Evolutionary conservation across 2,888 invertebrate species (phyloP).

Genomic region (Deilephila elpenor): DNA sequence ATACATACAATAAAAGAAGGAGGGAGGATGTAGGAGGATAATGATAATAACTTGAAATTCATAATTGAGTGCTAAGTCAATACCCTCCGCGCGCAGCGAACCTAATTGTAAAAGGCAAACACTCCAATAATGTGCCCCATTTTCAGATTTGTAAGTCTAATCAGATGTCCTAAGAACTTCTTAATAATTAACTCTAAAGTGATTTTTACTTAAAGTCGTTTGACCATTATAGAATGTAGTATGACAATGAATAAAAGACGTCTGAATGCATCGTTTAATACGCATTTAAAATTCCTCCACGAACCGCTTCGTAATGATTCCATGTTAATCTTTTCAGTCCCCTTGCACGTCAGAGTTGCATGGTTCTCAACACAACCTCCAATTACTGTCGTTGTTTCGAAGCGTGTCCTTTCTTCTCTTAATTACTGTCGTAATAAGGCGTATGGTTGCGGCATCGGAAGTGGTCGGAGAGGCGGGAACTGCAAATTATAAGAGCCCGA

Average conservation of each 20-base stretch:
- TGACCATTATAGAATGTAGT: background rate
- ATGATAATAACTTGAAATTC: no score
- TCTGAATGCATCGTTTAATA: background rate
- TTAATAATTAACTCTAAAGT: no score
- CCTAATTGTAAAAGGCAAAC: no score
- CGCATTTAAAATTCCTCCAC: background rate
- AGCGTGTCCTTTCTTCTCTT: background rate
- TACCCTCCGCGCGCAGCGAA: no score
- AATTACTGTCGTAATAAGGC: background rate
- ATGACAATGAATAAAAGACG: background rate
- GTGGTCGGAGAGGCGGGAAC: background rate
- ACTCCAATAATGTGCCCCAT: no score
- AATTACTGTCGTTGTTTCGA: background rate
- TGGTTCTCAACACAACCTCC: background rate
- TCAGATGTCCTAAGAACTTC: no score
- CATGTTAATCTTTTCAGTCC: background rate
- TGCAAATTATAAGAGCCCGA: conserved; percentile 2
- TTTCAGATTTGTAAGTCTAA: no score
- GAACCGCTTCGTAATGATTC: no score
- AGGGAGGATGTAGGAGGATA: no score
- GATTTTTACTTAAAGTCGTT: background rate
- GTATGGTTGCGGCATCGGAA: background rate
- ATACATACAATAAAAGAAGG: no score
- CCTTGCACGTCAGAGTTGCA: background rate
- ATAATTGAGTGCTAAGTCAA: no score